Evolutionary conservation across 1,140 invertebrate genomes (phyloP).

Genomic region (Diorhabda sublineata): DNA sequence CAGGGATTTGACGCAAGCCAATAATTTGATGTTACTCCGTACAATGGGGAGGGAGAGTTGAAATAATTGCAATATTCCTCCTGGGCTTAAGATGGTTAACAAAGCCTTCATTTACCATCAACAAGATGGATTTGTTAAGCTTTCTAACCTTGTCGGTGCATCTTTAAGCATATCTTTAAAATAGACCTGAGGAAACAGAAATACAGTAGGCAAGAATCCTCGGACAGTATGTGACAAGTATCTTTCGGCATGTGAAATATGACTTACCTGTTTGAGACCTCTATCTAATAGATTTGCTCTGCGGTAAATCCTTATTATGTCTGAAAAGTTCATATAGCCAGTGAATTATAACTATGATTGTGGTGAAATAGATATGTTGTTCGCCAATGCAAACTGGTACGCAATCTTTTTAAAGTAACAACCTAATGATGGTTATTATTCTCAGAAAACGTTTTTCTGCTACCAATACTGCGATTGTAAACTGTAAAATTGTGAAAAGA

Average conservation of each 20-base stretch:
- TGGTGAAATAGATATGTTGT: no score
- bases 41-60: conserved; percentile 48
- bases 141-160: conserved; percentile 33
- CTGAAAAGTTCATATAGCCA: no score
- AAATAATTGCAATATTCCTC: conserved; percentile 41
- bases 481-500: no score
- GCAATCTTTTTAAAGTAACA: conserved; percentile 23
- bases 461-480: conserved; percentile 6
- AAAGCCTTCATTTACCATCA: conserved; percentile 44
- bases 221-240: conserved; percentile 42
- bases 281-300: conserved; percentile 36
- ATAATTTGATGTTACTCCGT: conserved; percentile 23
- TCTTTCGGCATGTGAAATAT: conserved; percentile 47
- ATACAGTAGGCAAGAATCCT: conserved; percentile 39
- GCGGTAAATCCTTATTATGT: no score
- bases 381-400: conserved; percentile 34
- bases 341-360: no score
- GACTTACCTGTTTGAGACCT: conserved; percentile 47
- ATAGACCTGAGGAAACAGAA: conserved; percentile 44
- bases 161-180: conserved; percentile 45
- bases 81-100: conserved; percentile 36
- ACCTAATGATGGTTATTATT: conserved; percentile 5
- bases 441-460: conserved; percentile 2
- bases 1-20: conserved; percentile 21
- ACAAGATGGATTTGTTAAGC: conserved; percentile 42